phyloP scores from a whole-genome alignment of 2,797 vertebrate species.

The Typhlichthys eigenmanni region DNA sequence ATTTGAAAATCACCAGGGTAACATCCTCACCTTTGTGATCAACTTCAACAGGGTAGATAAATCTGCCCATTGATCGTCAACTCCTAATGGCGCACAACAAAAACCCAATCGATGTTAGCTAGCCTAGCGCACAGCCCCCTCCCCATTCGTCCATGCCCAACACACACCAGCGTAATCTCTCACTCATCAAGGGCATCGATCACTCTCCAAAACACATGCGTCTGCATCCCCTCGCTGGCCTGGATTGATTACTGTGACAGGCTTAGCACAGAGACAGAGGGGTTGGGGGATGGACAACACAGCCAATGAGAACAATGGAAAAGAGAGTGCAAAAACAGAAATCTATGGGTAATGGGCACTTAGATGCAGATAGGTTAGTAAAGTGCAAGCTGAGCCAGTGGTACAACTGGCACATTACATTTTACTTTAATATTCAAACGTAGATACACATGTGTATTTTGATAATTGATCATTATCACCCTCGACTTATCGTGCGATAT shows the following conservation, averaged over 20 bases:
- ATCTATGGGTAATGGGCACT: neutral
- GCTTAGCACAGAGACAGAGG: conserved; percentile 37
- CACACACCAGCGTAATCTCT: conserved; percentile 43
- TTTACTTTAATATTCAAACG: too few relatives aligned
- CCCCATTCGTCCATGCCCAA: conserved; percentile 11
- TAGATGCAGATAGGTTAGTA: neutral
- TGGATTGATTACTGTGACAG: conserved; percentile 52
- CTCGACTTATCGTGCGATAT: too few relatives aligned
- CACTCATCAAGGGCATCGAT: conserved; percentile 72
- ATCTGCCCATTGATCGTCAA: conserved; percentile 51
- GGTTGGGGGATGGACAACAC: conserved; percentile 14
- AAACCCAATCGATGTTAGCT: conserved; percentile 50
- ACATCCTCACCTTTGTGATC: conserved; percentile 36
- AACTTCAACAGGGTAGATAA: conserved; percentile 53
- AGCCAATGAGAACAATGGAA: conserved; percentile 17
- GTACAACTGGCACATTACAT: neutral
- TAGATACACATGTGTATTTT: too few relatives aligned
- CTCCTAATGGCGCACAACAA: conserved; percentile 55
- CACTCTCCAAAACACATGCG: conserved; percentile 61
- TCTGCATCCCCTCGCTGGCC: conserved; percentile 45
- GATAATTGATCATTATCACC: too few relatives aligned
- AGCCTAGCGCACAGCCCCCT: conserved; percentile 9
- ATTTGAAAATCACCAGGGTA: conserved; percentile 33
- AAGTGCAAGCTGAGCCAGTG: neutral
- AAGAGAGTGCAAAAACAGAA: conserved; percentile 24